Conservation (phyloP, 92 coral and sea anemone genomes). For the Paragorgia papillata region DNA sequence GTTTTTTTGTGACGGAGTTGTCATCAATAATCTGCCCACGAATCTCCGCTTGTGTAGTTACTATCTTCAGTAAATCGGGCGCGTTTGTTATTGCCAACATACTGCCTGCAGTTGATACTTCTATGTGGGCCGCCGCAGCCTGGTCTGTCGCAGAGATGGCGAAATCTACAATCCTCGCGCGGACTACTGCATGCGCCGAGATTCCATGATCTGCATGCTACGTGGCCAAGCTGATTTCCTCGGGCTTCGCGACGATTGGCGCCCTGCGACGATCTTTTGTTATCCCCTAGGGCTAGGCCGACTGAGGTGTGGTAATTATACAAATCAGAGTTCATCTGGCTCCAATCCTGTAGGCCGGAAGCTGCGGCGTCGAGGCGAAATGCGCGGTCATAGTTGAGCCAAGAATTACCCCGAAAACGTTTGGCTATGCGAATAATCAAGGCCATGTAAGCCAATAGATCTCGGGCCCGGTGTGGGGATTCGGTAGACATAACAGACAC, state of each 20-base stretch:
- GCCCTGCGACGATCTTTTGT: too few species aligned
- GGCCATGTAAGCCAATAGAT: too few species aligned
- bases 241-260: constrained; percentile 19
- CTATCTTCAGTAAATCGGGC: background rate
- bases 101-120: background rate
- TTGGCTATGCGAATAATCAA: constrained; percentile 15
- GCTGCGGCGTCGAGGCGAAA: too few species aligned
- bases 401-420: constrained; percentile 9
- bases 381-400: constrained; percentile 18
- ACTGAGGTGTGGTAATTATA: constrained; percentile 11
- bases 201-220: constrained; percentile 5
- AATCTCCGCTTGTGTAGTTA: background rate
- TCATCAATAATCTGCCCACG: background rate
- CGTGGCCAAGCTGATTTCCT: background rate
- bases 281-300: too few species aligned
- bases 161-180: background rate
- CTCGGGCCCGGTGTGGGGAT: background rate
- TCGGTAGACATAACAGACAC: background rate
- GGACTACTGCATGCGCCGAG: background rate
- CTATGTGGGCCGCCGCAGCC: constrained; percentile 3
- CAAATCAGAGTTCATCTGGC: background rate
- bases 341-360: constrained; percentile 11
- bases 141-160: background rate
- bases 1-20: background rate
- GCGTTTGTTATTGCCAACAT: background rate